A percentile compares a stretch with the other conserved stretches of the same genome.
Evolutionary conservation across 2,113 vertebrate species (phyloP).

Genomic region (Cariama cristata): DNA sequence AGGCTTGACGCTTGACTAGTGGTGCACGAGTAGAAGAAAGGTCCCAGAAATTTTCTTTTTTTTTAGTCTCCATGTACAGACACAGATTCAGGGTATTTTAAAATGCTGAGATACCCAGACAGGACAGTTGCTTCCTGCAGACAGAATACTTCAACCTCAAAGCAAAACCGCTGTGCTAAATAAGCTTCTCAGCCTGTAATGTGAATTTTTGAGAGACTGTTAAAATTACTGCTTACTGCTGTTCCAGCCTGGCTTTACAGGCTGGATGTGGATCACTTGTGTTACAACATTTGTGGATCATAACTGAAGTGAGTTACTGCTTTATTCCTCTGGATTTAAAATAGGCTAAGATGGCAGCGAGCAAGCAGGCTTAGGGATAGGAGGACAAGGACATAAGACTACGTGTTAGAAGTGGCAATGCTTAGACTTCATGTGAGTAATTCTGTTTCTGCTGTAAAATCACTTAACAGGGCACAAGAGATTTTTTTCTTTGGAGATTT

Average conservation of each 20-base stretch:
- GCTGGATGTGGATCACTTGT: neutral
- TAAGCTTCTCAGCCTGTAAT: neutral
- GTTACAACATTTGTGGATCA: neutral
- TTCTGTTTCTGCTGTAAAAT: conserved; percentile 13
- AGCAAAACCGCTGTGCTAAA: neutral
- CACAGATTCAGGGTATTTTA: neutral
- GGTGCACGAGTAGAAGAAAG: neutral
- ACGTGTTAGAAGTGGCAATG: neutral
- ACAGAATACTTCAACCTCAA: neutral
- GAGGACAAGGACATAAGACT: neutral
- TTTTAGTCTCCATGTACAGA: neutral
- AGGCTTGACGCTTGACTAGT: neutral
- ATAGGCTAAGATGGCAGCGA: neutral
- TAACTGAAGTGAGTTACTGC: neutral
- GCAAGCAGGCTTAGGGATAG: neutral
- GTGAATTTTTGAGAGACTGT: neutral
- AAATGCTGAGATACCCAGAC: neutral
- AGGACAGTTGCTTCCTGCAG: neutral
- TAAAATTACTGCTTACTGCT: neutral
- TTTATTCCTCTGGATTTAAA: conserved; percentile 3
- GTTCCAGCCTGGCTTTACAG: neutral
- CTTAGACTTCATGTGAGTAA: neutral
- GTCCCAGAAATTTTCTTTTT: neutral
- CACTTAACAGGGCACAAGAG: neutral
- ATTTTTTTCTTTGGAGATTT: neutral